A percentile compares a stretch with the other conserved stretches of the same genome.
Evolutionary conservation across 2,797 vertebrate genomes (phyloP).

Genomic region (Petrocephalus schoutedeni): DNA sequence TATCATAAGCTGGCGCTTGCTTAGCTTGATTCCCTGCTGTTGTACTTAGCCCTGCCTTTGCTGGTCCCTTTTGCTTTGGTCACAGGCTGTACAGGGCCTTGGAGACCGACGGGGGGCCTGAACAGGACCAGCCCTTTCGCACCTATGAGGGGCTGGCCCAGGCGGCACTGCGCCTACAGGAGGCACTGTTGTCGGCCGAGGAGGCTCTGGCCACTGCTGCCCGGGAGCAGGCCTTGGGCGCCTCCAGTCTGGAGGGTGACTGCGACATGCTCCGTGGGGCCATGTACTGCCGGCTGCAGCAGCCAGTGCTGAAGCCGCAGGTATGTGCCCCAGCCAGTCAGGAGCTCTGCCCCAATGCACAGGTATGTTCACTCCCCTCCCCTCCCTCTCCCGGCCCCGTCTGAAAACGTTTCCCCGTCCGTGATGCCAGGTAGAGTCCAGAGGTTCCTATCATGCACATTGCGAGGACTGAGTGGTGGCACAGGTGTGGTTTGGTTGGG

Average conservation of each 20-base stretch:
- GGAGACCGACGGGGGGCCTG: constrained; percentile 45
- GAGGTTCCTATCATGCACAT: background rate
- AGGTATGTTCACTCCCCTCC: constrained; percentile 56
- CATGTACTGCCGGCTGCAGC: constrained; percentile 69
- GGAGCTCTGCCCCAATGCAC: constrained; percentile 67
- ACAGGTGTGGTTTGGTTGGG: background rate
- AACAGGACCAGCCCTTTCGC: constrained; percentile 72
- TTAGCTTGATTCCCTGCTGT: background rate
- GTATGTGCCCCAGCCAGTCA: constrained; percentile 65
- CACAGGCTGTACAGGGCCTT: constrained; percentile 80
- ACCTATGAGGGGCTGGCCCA: constrained; percentile 72
- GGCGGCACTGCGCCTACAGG: constrained; percentile 60
- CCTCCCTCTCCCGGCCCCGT: background rate
- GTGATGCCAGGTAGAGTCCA: constrained; percentile 31
- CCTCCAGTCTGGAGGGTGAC: constrained; percentile 59
- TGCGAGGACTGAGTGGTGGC: background rate
- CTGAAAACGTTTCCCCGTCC: background rate
- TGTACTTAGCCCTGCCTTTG: background rate
- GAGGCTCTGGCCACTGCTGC: constrained; percentile 58
- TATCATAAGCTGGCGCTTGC: background rate
- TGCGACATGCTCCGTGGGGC: constrained; percentile 61
- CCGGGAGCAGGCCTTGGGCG: constrained; percentile 59
- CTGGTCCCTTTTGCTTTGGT: background rate
- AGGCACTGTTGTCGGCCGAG: constrained; percentile 53
- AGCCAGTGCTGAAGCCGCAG: constrained; percentile 69